Evolutionary conservation across 2,888 invertebrate genomes (phyloP), one percentile per base, ranked within the genome.

Genomic region (Papilio elwesi): DNA sequence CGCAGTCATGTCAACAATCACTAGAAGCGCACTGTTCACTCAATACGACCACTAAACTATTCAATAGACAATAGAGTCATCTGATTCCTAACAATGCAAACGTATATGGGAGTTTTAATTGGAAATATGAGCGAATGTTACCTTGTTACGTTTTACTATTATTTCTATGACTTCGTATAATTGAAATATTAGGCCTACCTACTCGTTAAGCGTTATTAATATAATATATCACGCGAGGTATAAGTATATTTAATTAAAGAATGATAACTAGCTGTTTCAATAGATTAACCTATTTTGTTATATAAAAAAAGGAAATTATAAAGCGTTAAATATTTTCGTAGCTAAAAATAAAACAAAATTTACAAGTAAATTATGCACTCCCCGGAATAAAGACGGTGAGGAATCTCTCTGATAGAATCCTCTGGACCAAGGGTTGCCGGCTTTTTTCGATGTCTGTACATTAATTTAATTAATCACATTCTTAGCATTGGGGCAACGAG

Each of bases 401-500:
- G 87, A 88, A 90, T 90, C 88, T 90, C 88, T 87, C 87, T 84
- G 87, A 84, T 86, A 90, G 91, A 91, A 92, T 73, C 5, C 90
- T 82, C 82, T 74, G 82, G 83, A 82, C 87, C 84, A 90, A 91
- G 93, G 92, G 91, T 90, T 90, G 87, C 80, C 83, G 84, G 88
- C 90, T 90, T 89, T 73, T 91, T 91, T 89, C 88, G 84, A 85
- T 85, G 83, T 86, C 87, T 87, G 88, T 89, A 87, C 89, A 89
- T 92, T 90, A 89, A 91, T 93, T 93, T 91, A 92, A 93, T 93
- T 93, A 92, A 91, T 92, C 85, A 90, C 88, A 93, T 93, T 93
- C 92, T 92, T 93, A 92, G 86, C 85, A 89, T 84, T 91, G 87
- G 88, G 86, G 86, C 78, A 82, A 83, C 86, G 86, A 73, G 69